Evolutionary conservation across 2,888 invertebrate genomes (phyloP).

Genomic region (Habrosyne pyritoides): DNA sequence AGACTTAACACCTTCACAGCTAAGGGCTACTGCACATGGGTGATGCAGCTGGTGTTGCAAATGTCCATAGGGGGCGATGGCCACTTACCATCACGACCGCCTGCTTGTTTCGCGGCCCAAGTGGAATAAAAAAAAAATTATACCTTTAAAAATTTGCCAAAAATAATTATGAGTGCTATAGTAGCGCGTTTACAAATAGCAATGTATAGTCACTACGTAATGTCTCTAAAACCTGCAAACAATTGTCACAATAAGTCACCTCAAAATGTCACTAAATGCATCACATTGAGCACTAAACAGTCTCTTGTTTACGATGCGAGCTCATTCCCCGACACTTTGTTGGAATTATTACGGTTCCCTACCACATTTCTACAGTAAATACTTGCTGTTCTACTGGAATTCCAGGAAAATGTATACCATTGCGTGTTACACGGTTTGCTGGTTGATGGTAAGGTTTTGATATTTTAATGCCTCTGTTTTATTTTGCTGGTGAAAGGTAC

Average conservation of each 20-base stretch:
- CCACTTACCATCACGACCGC: too few species aligned
- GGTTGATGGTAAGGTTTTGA: background rate
- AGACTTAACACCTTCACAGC: too few species aligned
- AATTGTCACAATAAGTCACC: background rate
- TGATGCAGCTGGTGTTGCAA: too few species aligned
- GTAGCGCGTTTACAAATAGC: too few species aligned
- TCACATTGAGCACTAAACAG: background rate
- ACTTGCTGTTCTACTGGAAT: background rate
- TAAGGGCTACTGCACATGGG: too few species aligned
- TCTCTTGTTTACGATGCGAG: background rate
- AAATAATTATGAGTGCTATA: too few species aligned
- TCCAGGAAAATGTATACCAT: background rate
- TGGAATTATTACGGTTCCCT: background rate
- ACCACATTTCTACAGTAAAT: background rate
- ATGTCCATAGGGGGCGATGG: too few species aligned
- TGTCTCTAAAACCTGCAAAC: too few species aligned
- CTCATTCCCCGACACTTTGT: slow-evolving; percentile 4
- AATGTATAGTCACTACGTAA: too few species aligned
- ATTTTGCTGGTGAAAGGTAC: background rate
- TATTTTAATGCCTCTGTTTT: background rate
- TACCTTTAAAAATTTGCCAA: too few species aligned
- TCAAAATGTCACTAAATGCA: background rate
- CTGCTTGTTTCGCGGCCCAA: too few species aligned
- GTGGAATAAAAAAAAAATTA: too few species aligned
- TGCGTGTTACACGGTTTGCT: background rate